A percentile compares a stretch with the other conserved stretches of the same genome.
phyloP scores from a whole-genome alignment of 2,797 vertebrate genomes.

The Sebastiscus albofasciatus region DNA sequence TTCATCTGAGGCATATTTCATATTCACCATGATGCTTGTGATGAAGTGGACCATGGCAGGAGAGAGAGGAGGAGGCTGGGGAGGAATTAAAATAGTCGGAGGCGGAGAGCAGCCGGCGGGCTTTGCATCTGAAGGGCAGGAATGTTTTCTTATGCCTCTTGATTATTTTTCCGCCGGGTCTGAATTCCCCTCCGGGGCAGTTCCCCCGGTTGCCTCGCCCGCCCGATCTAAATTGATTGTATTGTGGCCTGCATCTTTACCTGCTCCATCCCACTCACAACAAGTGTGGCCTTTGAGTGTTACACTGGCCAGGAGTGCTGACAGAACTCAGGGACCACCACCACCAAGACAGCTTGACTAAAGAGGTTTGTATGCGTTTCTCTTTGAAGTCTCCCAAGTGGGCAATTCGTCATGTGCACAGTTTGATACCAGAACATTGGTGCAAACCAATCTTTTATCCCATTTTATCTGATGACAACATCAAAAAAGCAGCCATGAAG shows the following conservation, averaged over 20 bases:
- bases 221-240: constrained; percentile 49
- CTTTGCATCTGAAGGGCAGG: constrained; percentile 31
- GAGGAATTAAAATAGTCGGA: background rate
- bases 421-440: background rate
- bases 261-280: constrained; percentile 17
- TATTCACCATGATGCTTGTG: constrained; percentile 22
- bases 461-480: background rate
- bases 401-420: constrained; percentile 15
- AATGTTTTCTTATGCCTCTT: constrained; percentile 49
- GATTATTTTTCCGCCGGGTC: constrained; percentile 51
- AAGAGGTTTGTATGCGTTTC: constrained; percentile 3
- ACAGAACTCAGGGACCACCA: constrained; percentile 36
- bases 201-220: constrained; percentile 9
- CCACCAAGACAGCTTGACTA: constrained; percentile 22
- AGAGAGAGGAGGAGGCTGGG: constrained; percentile 1
- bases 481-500: background rate
- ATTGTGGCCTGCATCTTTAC: constrained; percentile 27
- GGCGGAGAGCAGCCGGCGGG: background rate
- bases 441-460: background rate
- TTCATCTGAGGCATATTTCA: constrained; percentile 43
- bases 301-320: background rate
- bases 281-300: constrained; percentile 54
- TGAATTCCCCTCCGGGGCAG: constrained; percentile 48
- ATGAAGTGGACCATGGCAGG: constrained; percentile 13
- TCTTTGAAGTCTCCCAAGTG: constrained; percentile 18